phyloP scores from a whole-genome alignment of 2,888 invertebrate genomes.

The Caenorhabditis sp. region DNA sequence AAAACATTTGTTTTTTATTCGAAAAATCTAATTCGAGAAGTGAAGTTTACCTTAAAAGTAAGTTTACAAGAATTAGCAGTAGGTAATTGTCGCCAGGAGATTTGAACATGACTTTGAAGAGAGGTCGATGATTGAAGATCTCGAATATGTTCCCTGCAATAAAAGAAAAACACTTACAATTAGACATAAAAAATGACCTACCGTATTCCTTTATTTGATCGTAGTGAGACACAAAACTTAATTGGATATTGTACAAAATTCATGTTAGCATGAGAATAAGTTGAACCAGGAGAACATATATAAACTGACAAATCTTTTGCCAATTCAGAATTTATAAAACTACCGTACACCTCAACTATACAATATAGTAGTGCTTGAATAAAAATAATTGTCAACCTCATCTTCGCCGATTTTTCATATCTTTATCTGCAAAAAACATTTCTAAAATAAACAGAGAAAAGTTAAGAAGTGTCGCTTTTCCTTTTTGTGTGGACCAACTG shows the following conservation, averaged over 20 bases:
- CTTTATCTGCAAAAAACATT: neutral
- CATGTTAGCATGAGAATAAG: conserved; percentile 41
- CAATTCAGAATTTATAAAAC: conserved; percentile 31
- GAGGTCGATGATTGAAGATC: conserved; percentile 54
- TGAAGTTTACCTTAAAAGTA: conserved; percentile 8
- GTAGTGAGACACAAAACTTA: conserved; percentile 56
- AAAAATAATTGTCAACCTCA: neutral
- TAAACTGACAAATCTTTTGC: conserved; percentile 38
- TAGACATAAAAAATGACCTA: conserved; percentile 1
- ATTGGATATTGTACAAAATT: conserved; percentile 56
- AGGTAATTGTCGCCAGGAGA: conserved; percentile 40
- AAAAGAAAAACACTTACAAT: neutral
- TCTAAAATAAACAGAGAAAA: neutral
- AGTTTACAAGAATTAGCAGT: conserved; percentile 33
- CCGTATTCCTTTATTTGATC: conserved; percentile 51
- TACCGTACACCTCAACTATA: neutral
- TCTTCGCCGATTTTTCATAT: neutral
- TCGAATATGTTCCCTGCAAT: conserved; percentile 38
- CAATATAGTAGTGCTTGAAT: neutral
- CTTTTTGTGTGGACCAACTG: neutral
- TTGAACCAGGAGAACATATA: conserved; percentile 28
- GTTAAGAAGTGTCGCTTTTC: neutral
- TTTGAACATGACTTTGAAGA: conserved; percentile 39
- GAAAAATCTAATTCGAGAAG: too few species aligned
- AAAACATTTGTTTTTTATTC: conserved; percentile 1